Percentiles rank a stretch among this genome's conserved stretches.
Evolutionary conservation across 2,797 vertebrate genomes (phyloP).

Genomic region (Rhinella marina): DNA sequence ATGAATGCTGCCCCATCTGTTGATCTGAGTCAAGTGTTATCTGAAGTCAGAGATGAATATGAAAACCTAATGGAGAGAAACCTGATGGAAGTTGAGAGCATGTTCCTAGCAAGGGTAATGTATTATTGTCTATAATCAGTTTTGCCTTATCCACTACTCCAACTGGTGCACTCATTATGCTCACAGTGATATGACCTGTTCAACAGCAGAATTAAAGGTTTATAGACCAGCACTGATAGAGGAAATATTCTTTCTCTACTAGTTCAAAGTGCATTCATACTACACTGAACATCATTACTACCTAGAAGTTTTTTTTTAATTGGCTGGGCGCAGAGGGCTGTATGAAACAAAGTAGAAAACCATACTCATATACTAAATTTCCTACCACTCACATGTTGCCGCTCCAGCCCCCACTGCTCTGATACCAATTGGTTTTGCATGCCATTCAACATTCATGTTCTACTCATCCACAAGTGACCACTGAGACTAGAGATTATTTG

Average conservation of each 20-base stretch:
- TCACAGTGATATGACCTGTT: neutral
- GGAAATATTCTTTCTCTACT: neutral
- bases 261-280: neutral
- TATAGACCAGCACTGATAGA: neutral
- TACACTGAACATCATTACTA: no score
- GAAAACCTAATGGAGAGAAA: conserved; percentile 71
- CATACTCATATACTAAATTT: no score
- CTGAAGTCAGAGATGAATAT: conserved; percentile 71
- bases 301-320: no score
- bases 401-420: no score
- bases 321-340: no score
- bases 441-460: no score
- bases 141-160: neutral
- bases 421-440: no score
- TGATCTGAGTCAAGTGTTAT: conserved; percentile 68
- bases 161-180: neutral
- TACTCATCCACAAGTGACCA: no score
- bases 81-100: conserved; percentile 68
- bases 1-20: conserved; percentile 67
- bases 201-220: neutral
- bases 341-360: no score
- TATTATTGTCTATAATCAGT: neutral
- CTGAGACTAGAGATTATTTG: no score
- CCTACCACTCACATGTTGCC: no score
- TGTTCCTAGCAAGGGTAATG: conserved; percentile 61